phyloP scores from a whole-genome alignment of 2,113 vertebrate species.

The Puffinus mauretanicus region DNA sequence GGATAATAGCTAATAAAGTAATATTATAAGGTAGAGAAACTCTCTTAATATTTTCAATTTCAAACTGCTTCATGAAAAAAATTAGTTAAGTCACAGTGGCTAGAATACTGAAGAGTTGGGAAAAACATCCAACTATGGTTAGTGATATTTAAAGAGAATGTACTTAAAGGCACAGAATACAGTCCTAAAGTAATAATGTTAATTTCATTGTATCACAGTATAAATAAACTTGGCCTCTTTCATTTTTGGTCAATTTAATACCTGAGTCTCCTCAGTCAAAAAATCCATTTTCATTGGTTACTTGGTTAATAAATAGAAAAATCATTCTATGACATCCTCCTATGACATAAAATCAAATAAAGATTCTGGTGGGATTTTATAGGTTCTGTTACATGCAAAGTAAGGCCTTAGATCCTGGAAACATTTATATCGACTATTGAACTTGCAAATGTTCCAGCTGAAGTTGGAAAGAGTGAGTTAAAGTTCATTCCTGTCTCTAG shows the following conservation, averaged over 20 bases:
- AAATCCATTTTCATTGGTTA: not conserved
- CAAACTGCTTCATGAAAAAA: not conserved
- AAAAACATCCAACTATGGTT: not conserved
- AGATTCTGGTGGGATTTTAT: not conserved
- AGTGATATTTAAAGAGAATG: not conserved
- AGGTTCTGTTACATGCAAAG: not conserved
- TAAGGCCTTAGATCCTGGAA: not conserved
- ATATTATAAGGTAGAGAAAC: not conserved
- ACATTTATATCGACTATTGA: not conserved
- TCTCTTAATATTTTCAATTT: not conserved
- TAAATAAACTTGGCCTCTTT: not conserved
- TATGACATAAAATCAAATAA: not conserved
- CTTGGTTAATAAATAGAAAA: not conserved
- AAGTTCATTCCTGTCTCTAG: not conserved
- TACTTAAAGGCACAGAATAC: not conserved
- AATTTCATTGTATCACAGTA: not conserved
- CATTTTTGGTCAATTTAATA: not conserved
- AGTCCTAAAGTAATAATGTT: not conserved
- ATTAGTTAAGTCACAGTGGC: not conserved
- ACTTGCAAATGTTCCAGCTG: not conserved
- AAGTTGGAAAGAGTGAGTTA: not conserved
- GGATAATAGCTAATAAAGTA: not conserved
- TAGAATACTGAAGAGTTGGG: not conserved
- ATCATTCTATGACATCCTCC: not conserved
- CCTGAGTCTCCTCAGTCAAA: not conserved